Base-by-base conservation (phyloP, 2,113 vertebrate genomes). In the Carassius gibelio region DNA sequence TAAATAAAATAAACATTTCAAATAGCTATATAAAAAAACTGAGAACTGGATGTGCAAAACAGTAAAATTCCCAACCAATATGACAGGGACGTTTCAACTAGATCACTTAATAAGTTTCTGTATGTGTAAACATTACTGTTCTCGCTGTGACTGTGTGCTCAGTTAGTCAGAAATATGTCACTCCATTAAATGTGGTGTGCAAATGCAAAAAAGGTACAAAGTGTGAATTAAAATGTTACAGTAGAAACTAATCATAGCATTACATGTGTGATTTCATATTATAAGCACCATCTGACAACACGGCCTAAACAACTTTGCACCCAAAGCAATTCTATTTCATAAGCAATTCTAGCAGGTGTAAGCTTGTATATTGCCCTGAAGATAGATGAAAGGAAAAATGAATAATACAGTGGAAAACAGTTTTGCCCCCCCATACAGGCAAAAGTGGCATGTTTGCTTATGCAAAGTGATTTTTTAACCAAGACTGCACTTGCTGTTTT, bases 371-470 rank as follows among this genome's bases (percentile, higher is more conserved):
- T 61, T 23, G n/a, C 69, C 34, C 8, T 23, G n/a, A 17, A 38
- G 48, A 74, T 50, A 50, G 48, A 81, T 50, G 45, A 68, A 15
- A 72, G 80, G 6, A 66, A 75, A 10, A 57, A 50, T 80, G 11
- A 82, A 82, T 79, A 83, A 86, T 48, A 86, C 55, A 48, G 13
- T 8, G 8, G 19, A 82, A 84, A 66, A 10, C 66, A 21, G 19
- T 45, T 81, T 76, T 57, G 21, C 45, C 62, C 42, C 42, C 50
- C 26, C 10, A 38, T 55, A 81, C 23, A 80, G 74, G 15, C 26
- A 36, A 74, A 36, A 80, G 14, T 81, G 61, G n/a, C 61, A 48
- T 66, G 42, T 75, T 68, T 26, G 55, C 81, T 64, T 69, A 66
- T 10, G 61, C 61, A 61, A 82, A 72, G 74, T 72, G 52, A 59